Evolutionary conservation across 2,797 vertebrate genomes (phyloP).

Genomic region (Phaenicophaeus curvirostris): DNA sequence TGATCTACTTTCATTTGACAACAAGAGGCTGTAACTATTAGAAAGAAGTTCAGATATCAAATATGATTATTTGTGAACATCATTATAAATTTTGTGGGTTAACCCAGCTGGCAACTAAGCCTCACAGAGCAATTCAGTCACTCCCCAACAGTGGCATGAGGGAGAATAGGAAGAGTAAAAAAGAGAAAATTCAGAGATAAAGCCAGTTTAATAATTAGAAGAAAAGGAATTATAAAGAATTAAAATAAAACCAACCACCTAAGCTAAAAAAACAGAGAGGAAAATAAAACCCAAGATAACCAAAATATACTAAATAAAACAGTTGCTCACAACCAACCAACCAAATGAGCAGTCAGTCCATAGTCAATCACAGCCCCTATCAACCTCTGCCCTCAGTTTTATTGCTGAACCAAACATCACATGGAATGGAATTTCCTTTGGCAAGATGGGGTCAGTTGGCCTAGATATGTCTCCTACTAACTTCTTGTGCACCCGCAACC

Average conservation of each 20-base stretch:
- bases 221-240: neutral
- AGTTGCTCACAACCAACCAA: neutral
- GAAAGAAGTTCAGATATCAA: neutral
- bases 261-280: neutral
- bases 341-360: accelerated
- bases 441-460: neutral
- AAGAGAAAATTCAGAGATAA: neutral
- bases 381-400: neutral
- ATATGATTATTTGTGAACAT: neutral
- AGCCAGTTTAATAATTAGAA: neutral
- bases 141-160: neutral
- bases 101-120: accelerated
- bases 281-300: neutral
- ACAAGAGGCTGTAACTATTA: neutral
- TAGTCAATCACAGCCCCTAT: accelerated
- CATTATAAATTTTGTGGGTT: neutral
- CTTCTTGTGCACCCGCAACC: neutral
- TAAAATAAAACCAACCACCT: accelerated
- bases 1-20: neutral
- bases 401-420: accelerated
- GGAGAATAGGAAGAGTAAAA: neutral
- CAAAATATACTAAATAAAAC: neutral
- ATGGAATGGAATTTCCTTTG: neutral
- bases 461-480: neutral
- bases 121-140: neutral